Percentiles rank a stretch among this genome's conserved stretches.
phyloP scores from a whole-genome alignment of 2,888 invertebrate genomes.

The Lamellibrachia columna region DNA sequence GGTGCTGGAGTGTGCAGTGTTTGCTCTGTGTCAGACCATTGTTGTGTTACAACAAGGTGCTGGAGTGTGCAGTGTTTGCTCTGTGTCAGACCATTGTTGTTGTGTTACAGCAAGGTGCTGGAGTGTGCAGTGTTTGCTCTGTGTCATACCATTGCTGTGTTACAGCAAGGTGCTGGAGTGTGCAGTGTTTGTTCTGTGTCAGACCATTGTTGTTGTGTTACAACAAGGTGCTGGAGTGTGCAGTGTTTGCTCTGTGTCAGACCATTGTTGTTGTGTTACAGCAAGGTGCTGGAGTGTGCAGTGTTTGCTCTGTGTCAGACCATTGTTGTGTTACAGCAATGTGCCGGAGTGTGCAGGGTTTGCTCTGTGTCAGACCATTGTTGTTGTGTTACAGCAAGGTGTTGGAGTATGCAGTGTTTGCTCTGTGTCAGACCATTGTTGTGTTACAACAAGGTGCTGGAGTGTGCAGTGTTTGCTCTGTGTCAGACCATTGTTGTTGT shows the following conservation, averaged over 20 bases:
- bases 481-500: neutral
- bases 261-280: neutral
- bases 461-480: neutral
- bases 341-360: neutral
- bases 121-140: slow-evolving; percentile 4
- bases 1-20: slow-evolving; percentile 2
- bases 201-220: neutral
- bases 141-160: neutral
- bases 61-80: neutral
- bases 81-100: neutral
- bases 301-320: neutral
- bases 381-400: neutral
- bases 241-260: neutral
- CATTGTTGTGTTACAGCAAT: neutral
- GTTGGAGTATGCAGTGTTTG: slow-evolving; percentile 9
- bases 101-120: neutral
- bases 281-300: neutral
- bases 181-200: neutral
- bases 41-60: neutral
- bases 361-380: neutral
- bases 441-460: too few species aligned
- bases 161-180: neutral
- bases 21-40: neutral
- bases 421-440: neutral
- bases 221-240: neutral